Evolutionary conservation across 2,113 vertebrate genomes (phyloP).

Genomic region (Oncorhynchus masou): DNA sequence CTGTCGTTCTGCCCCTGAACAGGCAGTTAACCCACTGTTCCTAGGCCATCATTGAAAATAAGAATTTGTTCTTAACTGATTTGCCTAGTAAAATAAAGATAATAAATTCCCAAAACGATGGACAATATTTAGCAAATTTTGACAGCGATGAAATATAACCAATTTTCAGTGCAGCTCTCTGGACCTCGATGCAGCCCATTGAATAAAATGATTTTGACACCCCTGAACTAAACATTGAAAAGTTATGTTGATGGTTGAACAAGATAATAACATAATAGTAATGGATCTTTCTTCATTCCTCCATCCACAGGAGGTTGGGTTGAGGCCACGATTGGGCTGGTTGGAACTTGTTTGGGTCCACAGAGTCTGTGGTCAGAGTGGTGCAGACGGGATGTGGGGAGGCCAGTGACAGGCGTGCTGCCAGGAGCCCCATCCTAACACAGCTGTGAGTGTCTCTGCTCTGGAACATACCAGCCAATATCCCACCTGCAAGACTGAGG

Average conservation of each 20-base stretch:
- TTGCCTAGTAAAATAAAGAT: no score
- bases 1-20: no score
- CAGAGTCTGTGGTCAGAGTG: slow-evolving; percentile 60
- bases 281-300: slow-evolving; percentile 3
- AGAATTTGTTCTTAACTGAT: no score
- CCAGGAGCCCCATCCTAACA: slow-evolving; percentile 78
- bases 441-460: slow-evolving; percentile 75
- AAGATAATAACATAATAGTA: neutral
- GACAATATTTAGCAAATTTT: no score
- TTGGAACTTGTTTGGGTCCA: slow-evolving; percentile 65
- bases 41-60: no score
- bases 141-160: no score
- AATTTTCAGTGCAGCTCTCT: no score
- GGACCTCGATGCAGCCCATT: no score
- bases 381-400: slow-evolving; percentile 76
- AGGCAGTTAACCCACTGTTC: no score
- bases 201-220: no score
- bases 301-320: slow-evolving; percentile 59
- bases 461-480: slow-evolving; percentile 80
- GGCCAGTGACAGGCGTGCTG: slow-evolving; percentile 74
- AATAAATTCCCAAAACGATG: no score
- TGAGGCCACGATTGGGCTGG: slow-evolving; percentile 63
- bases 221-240: neutral
- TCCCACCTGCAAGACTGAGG: slow-evolving; percentile 80
- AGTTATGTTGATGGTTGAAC: neutral